Conservation (phyloP, 2,888 invertebrate species). For the Melanostoma scalare region DNA sequence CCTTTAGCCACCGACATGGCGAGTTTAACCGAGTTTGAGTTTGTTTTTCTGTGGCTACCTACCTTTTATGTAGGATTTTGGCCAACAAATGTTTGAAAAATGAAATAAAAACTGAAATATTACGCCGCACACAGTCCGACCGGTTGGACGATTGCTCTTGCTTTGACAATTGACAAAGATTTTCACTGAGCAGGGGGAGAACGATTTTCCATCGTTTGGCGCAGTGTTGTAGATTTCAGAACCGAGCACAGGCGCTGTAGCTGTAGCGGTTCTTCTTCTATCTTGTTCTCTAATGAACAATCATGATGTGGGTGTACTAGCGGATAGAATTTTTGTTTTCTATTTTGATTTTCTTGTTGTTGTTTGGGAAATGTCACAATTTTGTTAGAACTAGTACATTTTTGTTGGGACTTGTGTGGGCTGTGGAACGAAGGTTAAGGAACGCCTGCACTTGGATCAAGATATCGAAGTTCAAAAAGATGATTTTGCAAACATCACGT, state of each 20-base stretch:
- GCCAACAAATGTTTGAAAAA: conserved; percentile 37
- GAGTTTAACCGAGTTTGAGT: neutral
- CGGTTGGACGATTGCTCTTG: conserved; percentile 61
- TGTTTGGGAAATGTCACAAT: conserved; percentile 44
- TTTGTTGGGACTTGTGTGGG: neutral
- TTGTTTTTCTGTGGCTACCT: conserved; percentile 5
- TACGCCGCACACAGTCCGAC: conserved; percentile 50
- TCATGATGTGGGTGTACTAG: conserved; percentile 15
- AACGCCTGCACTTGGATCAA: neutral
- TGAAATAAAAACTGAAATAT: conserved; percentile 40
- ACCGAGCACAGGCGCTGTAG: conserved; percentile 29
- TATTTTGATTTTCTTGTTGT: conserved; percentile 32
- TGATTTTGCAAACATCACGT: no score
- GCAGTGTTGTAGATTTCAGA: conserved; percentile 19
- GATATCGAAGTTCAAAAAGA: neutral
- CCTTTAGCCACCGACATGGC: conserved; percentile 33
- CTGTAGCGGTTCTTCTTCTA: no score
- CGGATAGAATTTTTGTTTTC: neutral
- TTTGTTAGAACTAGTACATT: conserved; percentile 21
- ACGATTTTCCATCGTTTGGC: conserved; percentile 28
- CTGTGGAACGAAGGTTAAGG: conserved; percentile 2
- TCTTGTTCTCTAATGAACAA: no score
- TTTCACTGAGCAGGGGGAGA: no score
- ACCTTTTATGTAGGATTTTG: neutral
- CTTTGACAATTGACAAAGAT: conserved; percentile 54